Evolutionary conservation across 2,797 vertebrate species (phyloP), one percentile per base, ranked within the genome.

Genomic region (Octomys mimax): DNA sequence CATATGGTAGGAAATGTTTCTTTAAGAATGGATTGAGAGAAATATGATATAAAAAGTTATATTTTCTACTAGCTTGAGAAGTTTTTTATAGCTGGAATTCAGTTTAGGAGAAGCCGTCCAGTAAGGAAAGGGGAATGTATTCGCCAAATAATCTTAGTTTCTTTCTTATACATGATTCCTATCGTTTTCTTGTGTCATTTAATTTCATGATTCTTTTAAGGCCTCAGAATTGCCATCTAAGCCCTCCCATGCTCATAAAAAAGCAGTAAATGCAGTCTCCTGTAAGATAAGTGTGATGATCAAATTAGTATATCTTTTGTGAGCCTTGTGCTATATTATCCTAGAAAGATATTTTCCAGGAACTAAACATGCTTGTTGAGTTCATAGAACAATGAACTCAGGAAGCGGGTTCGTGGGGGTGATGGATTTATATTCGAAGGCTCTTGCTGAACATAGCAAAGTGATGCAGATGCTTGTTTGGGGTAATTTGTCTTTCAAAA

Each of bases 11-110:
- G 73, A 95, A 92, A 88, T 33, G 84, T n/a, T 70, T 9, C 52
- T 62, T 86, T 84, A 66, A 12, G 7, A 92, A 19, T 7, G 87
- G 70, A 42, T 88, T n/a, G 71, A 89, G 94, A 61, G 31, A 96
- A 95, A 83, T 16, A 8, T 36, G 19, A 36, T n/a, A 18, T 73
- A 24, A 93, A 92, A 52, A 80, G 3, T 57, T 89, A 57, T 89
- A 71, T 91, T 16, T 87, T 79, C 59, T 78, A 54, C 77, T 57
- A 81, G 61, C 33, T 54, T 57, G 33, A 36, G 62, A 92, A 77
- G 80, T 42, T 91, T 26, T 33, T 61, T 33, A 3, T 61, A 92
- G 71, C 36, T 86, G 16, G 87, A 9, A 5, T 94, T 3, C 46
- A 85, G 75, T 95, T 91, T 66, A 68, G 39, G 77, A 89, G 18